Evolutionary conservation across 1,140 invertebrate genomes (phyloP), one percentile per base, ranked within the genome.

Genomic region (Augochlora pura): DNA sequence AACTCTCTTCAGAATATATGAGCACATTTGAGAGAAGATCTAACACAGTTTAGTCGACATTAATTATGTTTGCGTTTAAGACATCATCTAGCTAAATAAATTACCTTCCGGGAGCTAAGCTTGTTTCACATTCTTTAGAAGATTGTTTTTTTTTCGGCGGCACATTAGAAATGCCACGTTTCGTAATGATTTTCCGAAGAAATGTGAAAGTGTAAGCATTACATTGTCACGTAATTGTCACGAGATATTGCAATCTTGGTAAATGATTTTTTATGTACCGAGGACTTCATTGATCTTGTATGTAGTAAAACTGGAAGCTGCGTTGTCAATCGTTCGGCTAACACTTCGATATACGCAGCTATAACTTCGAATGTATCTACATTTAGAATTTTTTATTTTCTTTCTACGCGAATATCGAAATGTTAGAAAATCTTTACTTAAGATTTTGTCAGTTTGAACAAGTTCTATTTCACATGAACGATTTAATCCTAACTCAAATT

Each of bases 231-330:
- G 25, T 32, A 62, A 73, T 52, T 66, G 52, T 59, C n/a, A 6
- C 21, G 5, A 4, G 25, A 38, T 21, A n/a, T 32, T 32, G 5
- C 21, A 16, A 59, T 14, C 38, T 23, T 2, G 10, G 38, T 10
- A 49, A 67, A 54, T 14, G 10, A 38, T 5, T 76, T 59, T 68
- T 57, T 68, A 49, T 16, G 0, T 46, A 38, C 4, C 32, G 14
- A 5, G 1, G 39, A 21, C 3, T 12, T 39, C 63, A 12, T 8
- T 14, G 12, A 39, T 57, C 7, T 5, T 7, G 42, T 4, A 16
- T n/a, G n/a, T 0, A 49, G 38, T 9, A 16, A 63, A 57, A 63
- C 42, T 71, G 18, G 75, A n/a, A 39, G 59, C 66, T 77, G 75
- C n/a, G 67, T 70, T 70, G 39, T 21, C 32, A 10, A 77, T 21